phyloP scores from a whole-genome alignment of 1,140 invertebrate species.

The Magallana angulata region DNA sequence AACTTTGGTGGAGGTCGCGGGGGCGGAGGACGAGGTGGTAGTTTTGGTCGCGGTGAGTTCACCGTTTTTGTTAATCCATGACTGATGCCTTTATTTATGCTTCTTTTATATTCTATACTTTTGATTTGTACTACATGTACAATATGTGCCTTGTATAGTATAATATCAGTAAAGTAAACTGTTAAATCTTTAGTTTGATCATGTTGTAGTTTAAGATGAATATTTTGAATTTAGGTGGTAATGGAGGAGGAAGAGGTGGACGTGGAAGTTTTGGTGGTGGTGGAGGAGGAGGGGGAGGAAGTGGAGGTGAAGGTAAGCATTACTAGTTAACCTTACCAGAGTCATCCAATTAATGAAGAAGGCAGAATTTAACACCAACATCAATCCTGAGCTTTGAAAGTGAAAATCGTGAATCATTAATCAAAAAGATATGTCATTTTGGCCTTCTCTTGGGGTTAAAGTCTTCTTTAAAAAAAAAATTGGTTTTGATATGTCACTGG shows the following conservation, averaged over 20 bases:
- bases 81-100: not conserved
- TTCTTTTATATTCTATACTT: too few relatives aligned
- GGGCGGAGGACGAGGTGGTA: slow-evolving; percentile 61
- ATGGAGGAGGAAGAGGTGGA: slow-evolving; percentile 73
- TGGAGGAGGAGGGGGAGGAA: slow-evolving; percentile 59
- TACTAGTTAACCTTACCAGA: not conserved
- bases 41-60: slow-evolving; percentile 47
- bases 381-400: too few relatives aligned
- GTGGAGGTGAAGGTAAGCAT: slow-evolving; percentile 57
- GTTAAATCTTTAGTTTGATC: not conserved
- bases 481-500: too few relatives aligned
- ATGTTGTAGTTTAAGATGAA: not conserved
- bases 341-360: too few relatives aligned
- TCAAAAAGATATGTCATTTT: too few relatives aligned
- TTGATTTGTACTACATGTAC: too few relatives aligned
- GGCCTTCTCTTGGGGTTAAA: too few relatives aligned
- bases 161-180: not conserved
- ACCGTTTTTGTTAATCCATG: not conserved
- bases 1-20: slow-evolving; percentile 78
- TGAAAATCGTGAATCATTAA: too few relatives aligned
- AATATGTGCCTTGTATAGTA: too few relatives aligned
- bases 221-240: not conserved
- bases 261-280: slow-evolving; percentile 79
- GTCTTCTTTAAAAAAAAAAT: too few relatives aligned
- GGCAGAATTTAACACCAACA: too few relatives aligned